Evolutionary conservation across 2,888 invertebrate species (phyloP).

Genomic region (Bembecia ichneumoniformis): DNA sequence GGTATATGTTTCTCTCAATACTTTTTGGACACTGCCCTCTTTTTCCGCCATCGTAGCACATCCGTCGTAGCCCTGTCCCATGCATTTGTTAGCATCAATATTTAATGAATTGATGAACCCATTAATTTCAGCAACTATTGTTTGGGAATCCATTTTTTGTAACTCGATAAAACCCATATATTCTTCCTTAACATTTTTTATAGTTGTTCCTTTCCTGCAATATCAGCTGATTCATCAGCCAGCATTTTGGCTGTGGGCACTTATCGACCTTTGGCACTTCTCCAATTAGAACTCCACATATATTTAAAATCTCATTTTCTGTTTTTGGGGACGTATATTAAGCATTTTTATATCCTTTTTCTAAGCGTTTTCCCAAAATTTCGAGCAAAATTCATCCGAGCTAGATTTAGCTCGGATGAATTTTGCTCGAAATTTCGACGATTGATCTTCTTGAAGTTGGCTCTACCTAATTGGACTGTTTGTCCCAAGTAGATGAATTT

Average conservation of each 20-base stretch:
- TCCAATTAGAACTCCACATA: constrained; percentile 10
- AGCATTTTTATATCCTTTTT: constrained; percentile 4
- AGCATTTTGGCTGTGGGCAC: constrained; percentile 5
- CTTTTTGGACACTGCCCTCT: not conserved
- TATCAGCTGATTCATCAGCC: constrained; percentile 8
- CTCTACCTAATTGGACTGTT: too few species aligned
- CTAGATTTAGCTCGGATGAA: too few species aligned
- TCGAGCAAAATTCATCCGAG: too few species aligned
- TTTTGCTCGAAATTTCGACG: too few species aligned
- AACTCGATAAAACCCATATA: constrained; percentile 8
- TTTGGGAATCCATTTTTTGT: not conserved
- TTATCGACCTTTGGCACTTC: constrained; percentile 1
- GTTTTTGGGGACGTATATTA: constrained; percentile 8
- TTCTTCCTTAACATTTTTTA: constrained; percentile 6
- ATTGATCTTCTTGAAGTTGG: too few species aligned
- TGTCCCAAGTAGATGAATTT: too few species aligned
- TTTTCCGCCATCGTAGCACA: constrained; percentile 14
- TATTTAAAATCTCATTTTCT: constrained; percentile 16
- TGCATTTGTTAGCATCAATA: too few species aligned
- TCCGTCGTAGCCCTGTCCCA: constrained; percentile 18
- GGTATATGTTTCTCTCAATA: not conserved
- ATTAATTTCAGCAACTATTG: constrained; percentile 5
- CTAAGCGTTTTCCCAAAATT: too few species aligned
- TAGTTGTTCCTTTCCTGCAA: constrained; percentile 6
- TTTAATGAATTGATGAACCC: too few species aligned